Conservation (phyloP, 1,140 invertebrate species). For the Trigoniulus corallinus region DNA sequence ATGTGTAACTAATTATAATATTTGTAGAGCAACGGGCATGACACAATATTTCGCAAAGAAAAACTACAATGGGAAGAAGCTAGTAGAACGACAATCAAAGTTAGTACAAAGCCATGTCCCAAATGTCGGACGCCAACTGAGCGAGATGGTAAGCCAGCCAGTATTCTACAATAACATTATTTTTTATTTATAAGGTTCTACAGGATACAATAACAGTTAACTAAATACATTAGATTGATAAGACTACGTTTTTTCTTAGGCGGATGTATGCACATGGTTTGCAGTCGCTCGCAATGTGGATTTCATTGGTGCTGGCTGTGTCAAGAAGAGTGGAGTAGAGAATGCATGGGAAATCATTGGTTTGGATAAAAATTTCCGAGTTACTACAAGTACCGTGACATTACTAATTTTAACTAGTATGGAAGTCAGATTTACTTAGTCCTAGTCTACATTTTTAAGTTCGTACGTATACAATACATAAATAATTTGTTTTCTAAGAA, state of each 20-base stretch:
- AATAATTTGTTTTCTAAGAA: no score
- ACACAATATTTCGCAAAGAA: slow-evolving; percentile 1
- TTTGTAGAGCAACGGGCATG: no score
- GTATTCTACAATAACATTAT: background rate
- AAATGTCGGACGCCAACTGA: slow-evolving; percentile 73
- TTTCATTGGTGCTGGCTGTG: slow-evolving; percentile 83
- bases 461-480: no score
- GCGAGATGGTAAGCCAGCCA: slow-evolving; percentile 43
- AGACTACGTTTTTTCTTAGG: slow-evolving; percentile 29
- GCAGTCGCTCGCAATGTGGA: slow-evolving; percentile 49
- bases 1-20: no score
- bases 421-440: no score
- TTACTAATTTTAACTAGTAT: no score
- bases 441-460: no score
- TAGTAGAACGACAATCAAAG: slow-evolving; percentile 52
- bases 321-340: slow-evolving; percentile 61
- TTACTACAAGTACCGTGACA: no score
- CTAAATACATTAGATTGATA: background rate
- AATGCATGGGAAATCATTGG: slow-evolving; percentile 77
- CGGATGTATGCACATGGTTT: slow-evolving; percentile 81
- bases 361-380: slow-evolving; percentile 43
- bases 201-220: background rate
- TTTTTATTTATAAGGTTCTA: background rate
- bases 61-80: slow-evolving; percentile 48
- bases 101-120: slow-evolving; percentile 71